Evolutionary conservation across 2,113 vertebrate genomes (phyloP), one percentile per base, ranked within the genome.

Genomic region (Suncus etruscus): DNA sequence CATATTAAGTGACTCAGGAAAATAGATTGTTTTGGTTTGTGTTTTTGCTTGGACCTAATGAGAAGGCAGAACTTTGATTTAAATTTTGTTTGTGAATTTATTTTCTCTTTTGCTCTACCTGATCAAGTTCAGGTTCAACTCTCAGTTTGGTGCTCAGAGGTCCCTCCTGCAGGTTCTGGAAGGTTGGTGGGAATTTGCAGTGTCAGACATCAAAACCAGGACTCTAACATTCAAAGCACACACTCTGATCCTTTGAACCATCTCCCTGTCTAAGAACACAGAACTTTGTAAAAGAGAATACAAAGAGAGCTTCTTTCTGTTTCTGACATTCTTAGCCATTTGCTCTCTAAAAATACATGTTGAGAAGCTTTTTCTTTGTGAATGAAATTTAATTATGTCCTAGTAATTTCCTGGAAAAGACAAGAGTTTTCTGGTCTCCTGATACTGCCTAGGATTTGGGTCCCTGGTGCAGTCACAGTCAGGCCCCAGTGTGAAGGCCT

Each of bases 341-440:
- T 92, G 31, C 29, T 63, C 66, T 89, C 45, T 88, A 29, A 91
- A 91, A 94, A n/a, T 51, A 92, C 65, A 29, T 76, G 72, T 79
- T 88, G 91, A 91, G 66, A 72, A 88, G 61, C 39, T 14, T 90
- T 86, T 31, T 90, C 92, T 92, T 96, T 89, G 63, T 95, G 91
- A 74, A 83, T 95, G 93, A 92, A 91, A 74, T 73, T 89, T n/a
- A 95, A 95, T 11, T 73, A 95, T 8, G 27, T 83, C 89, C 83
- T 18, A 85, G 85, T 96, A 96, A 92, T 95, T 97, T 96, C 94
- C 76, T 95, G 78, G 10, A 89, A 54, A 69, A 92, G 89, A 77
- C 77, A 92, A 83, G 94, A 93, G 77, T 95, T 97, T 94, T 70
- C 47, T 93, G 87, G 93, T 95, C 93, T 95, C 92, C 80, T 92